Evolutionary conservation across 2,113 vertebrate species (phyloP).

Genomic region (Amblyornis subalaris): DNA sequence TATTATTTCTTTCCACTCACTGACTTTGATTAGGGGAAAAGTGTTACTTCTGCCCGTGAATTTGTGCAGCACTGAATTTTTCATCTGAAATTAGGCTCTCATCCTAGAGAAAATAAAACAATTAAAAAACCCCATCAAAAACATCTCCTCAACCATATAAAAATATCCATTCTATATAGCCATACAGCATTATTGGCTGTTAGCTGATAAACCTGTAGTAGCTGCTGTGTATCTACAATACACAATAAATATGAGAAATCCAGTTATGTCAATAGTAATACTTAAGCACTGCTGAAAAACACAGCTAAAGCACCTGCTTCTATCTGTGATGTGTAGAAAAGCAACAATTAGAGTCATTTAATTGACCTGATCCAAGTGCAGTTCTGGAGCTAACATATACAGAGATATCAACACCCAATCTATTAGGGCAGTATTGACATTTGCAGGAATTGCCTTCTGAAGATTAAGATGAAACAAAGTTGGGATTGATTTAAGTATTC

Average conservation of each 20-base stretch:
- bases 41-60: neutral
- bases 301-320: neutral
- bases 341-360: neutral
- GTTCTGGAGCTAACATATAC: neutral
- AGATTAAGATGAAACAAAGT: conserved; percentile 44
- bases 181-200: neutral
- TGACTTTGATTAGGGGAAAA: neutral
- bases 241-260: neutral
- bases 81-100: neutral
- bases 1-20: neutral
- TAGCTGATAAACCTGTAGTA: neutral
- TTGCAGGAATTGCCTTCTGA: conserved; percentile 21
- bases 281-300: neutral
- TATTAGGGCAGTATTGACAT: conserved; percentile 12
- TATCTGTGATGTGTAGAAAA: neutral
- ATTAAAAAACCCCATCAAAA: neutral
- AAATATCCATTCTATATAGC: neutral
- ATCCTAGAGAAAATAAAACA: neutral
- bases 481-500: conserved; percentile 40
- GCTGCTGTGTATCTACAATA: neutral
- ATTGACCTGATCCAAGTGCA: neutral
- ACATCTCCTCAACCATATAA: neutral
- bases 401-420: neutral
- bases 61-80: neutral
- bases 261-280: neutral